phyloP scores from a whole-genome alignment of 2,797 vertebrate species.

The Acestrorhynchus altus region DNA sequence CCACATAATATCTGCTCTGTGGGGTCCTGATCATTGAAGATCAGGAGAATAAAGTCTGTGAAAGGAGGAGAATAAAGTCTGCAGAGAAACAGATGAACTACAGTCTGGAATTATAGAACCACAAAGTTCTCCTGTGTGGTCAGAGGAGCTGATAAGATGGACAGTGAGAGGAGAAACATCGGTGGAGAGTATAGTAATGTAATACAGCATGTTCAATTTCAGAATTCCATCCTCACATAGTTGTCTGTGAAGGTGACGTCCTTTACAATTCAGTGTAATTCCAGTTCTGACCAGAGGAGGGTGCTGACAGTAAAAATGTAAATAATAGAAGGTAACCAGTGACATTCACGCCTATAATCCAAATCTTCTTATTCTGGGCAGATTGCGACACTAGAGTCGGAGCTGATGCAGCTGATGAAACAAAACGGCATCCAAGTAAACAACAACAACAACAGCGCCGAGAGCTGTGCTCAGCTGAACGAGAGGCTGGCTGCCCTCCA shows the following conservation, averaged over 20 bases:
- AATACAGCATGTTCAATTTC: neutral
- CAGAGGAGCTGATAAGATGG: no score
- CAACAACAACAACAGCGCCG: conserved; percentile 94
- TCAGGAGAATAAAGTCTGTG: no score
- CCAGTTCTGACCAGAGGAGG: neutral
- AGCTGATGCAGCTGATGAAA: conserved; percentile 94
- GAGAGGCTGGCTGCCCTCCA: conserved; percentile 50
- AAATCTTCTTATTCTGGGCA: conserved; percentile 59
- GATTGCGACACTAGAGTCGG: conserved; percentile 91
- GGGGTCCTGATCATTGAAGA: no score
- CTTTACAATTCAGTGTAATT: neutral
- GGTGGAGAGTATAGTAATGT: no score
- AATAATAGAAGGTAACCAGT: neutral
- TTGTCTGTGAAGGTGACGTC: neutral
- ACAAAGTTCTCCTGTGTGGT: no score
- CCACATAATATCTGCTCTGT: no score
- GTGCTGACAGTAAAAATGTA: conserved; percentile 14
- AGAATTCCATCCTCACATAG: neutral
- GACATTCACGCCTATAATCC: neutral
- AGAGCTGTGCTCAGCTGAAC: conserved; percentile 67
- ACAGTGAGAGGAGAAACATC: no score
- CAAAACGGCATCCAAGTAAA: conserved; percentile 96
- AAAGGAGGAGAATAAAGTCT: no score
- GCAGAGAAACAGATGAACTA: no score
- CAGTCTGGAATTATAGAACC: no score